A percentile compares a stretch with the other conserved stretches of the same genome.
Conservation (phyloP, 1,140 invertebrate species). For the Cotesia typhae region DNA sequence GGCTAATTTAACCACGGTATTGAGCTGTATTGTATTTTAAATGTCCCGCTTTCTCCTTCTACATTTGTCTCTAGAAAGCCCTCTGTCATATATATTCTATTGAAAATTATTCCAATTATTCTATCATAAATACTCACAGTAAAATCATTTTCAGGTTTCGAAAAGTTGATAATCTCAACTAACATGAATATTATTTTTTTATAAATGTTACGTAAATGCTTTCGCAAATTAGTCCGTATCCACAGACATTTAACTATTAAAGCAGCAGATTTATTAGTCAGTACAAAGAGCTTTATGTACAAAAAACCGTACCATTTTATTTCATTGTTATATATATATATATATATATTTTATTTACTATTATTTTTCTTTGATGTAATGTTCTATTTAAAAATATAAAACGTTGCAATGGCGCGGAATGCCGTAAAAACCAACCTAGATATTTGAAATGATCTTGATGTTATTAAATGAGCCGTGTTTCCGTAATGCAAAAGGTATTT, state of each 20-base stretch:
- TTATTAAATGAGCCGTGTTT: conserved; percentile 60
- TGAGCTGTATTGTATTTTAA: conserved; percentile 35
- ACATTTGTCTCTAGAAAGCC: conserved; percentile 5
- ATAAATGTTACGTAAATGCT: background rate
- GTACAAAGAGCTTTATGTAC: too few relatives aligned
- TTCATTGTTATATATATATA: conserved; percentile 7
- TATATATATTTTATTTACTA: conserved; percentile 23
- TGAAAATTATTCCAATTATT: conserved; percentile 14
- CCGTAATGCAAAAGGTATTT: conserved; percentile 45
- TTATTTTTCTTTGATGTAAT: background rate
- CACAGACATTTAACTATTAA: background rate
- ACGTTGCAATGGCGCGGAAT: conserved; percentile 33
- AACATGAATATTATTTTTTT: too few relatives aligned
- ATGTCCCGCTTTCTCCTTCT: conserved; percentile 17
- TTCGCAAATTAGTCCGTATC: background rate
- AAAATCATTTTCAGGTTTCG: too few relatives aligned
- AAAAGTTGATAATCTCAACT: background rate
- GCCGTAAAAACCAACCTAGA: conserved; percentile 22
- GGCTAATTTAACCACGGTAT: conserved; percentile 35
- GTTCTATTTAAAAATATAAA: conserved; percentile 1
- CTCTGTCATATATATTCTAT: conserved; percentile 12
- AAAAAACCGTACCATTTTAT: background rate
- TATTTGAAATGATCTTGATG: conserved; percentile 42
- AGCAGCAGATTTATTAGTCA: too few relatives aligned
- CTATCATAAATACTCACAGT: too few relatives aligned